Percentiles rank a stretch among this genome's conserved stretches.
phyloP scores from a whole-genome alignment of 2,888 invertebrate genomes.

The Drosophila conformis region DNA sequence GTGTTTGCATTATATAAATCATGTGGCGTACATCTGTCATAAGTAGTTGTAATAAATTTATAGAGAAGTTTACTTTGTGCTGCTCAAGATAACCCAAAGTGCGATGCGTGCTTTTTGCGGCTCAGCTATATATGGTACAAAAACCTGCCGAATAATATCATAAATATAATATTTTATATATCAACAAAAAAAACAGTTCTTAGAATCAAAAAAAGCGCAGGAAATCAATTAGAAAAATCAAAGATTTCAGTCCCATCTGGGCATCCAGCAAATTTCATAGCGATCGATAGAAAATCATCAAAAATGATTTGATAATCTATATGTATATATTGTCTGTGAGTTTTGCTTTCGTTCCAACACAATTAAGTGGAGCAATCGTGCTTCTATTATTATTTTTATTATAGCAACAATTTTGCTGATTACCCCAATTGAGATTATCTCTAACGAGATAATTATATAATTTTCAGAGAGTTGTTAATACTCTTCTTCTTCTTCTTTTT shows the following conservation, averaged over 20 bases:
- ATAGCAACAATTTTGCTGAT: background rate
- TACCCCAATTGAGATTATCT: background rate
- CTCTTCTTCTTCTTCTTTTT: background rate
- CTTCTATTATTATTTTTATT: background rate
- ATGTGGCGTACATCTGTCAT: slow-evolving; percentile 65
- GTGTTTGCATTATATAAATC: slow-evolving; percentile 56
- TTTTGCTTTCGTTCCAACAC: background rate
- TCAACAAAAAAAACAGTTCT: background rate
- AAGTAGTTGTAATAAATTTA: slow-evolving; percentile 49
- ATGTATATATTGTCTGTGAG: background rate
- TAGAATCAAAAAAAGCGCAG: background rate
- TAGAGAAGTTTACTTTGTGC: slow-evolving; percentile 45
- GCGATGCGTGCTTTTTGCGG: slow-evolving; percentile 14
- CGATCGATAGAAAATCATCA: background rate
- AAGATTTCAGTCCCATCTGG: background rate
- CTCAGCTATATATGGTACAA: too few species aligned
- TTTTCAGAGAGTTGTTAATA: background rate
- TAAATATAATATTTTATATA: background rate
- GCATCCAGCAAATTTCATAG: background rate
- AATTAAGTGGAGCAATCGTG: background rate
- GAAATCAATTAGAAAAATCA: background rate
- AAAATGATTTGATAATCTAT: background rate
- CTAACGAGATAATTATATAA: background rate
- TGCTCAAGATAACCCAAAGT: slow-evolving; percentile 44
- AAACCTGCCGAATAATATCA: background rate